These are phyloP conservation scores for Nyctibius grandis DNA, from an alignment of 2,797 vertebrate genomes.

Conservation along the genomic window DNA sequence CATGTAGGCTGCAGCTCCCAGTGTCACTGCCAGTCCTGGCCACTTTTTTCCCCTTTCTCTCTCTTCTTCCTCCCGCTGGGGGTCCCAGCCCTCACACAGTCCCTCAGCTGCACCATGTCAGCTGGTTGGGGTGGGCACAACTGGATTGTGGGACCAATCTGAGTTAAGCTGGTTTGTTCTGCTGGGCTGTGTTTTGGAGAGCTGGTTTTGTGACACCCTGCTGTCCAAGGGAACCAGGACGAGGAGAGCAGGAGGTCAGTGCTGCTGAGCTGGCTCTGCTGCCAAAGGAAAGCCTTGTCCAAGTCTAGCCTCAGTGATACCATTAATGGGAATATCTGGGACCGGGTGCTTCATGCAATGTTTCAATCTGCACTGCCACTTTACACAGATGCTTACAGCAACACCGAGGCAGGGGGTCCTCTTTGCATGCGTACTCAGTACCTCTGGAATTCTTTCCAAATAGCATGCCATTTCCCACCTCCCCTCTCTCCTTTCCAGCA, in stretches of 20 bases:
- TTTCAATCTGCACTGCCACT: background rate
- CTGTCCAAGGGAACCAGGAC: background rate
- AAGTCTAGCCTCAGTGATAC: background rate
- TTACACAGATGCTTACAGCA: background rate
- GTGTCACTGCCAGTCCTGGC: background rate
- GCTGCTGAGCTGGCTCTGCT: background rate
- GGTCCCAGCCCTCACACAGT: background rate
- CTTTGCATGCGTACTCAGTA: fast-evolving
- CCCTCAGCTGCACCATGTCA: background rate
- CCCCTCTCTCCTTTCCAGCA: background rate
- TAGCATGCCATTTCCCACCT: background rate
- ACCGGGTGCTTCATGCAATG: fast-evolving
- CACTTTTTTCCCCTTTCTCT: background rate
- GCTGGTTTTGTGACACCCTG: background rate
- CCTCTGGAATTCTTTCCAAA: background rate
- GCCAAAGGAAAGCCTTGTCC: background rate
- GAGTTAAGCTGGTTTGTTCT: background rate
- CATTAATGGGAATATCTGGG: background rate
- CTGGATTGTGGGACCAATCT: background rate
- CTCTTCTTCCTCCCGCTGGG: background rate
- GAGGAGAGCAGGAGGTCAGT: background rate
- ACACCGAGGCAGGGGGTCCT: fast-evolving
- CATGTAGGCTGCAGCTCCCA: fast-evolving
- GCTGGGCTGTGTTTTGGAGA: fast-evolving
- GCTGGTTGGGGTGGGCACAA: background rate